Evolutionary conservation across 64 coral and sea anemone species (phyloP).

Genomic region (Pocillopora verrucosa): DNA sequence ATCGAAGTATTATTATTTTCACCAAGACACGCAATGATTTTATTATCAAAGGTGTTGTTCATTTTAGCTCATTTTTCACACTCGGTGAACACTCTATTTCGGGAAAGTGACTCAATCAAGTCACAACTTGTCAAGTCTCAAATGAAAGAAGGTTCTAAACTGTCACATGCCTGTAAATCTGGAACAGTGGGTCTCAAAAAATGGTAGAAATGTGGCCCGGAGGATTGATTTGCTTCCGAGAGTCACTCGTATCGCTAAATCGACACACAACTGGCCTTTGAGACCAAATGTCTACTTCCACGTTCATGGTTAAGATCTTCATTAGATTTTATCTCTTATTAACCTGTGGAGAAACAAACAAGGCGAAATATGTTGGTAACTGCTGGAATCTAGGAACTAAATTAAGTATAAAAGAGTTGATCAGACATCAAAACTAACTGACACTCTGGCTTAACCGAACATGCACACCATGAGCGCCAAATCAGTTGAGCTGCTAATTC

Average conservation of each 20-base stretch:
- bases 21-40: conserved; percentile 15
- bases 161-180: neutral
- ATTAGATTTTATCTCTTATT: neutral
- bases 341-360: neutral
- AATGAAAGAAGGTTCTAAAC: neutral
- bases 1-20: conserved; percentile 8
- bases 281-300: neutral
- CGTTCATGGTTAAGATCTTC: neutral
- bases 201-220: neutral
- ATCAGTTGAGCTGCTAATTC: no score
- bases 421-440: no score
- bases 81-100: neutral
- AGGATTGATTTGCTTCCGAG: neutral
- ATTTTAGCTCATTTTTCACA: neutral
- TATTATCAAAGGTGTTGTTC: neutral
- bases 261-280: neutral
- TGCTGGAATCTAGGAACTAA: neutral
- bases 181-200: neutral
- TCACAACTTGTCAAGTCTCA: neutral
- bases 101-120: neutral
- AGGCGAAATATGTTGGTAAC: neutral
- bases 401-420: neutral
- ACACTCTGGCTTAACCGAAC: no score
- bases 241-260: neutral
- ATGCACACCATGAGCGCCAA: no score